Evolutionary conservation across 2,888 invertebrate genomes (phyloP).

Genomic region (Eustalomyia histrio): DNA sequence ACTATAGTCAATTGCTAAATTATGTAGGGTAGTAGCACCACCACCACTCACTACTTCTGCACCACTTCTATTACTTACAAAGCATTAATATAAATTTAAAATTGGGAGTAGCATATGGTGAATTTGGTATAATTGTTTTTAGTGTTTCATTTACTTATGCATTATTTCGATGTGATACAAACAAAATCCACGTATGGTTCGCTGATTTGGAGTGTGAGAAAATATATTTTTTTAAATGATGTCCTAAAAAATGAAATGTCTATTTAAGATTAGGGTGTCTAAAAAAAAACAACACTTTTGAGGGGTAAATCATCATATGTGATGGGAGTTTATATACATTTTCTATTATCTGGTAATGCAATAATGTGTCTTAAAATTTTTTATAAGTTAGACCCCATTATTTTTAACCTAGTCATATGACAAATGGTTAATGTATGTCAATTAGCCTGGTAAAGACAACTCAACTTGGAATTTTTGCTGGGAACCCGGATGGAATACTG

Average conservation of each 20-base stretch:
- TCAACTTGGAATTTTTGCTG: too few species aligned
- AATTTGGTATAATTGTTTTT: slow-evolving; percentile 3
- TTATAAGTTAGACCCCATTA: too few species aligned
- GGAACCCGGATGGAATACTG: too few species aligned
- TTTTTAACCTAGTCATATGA: too few species aligned
- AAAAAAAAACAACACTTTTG: too few species aligned
- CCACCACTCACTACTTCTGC: too few species aligned
- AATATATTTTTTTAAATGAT: slow-evolving; percentile 1
- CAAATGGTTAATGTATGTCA: too few species aligned
- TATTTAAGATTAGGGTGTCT: not conserved
- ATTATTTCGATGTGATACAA: not conserved
- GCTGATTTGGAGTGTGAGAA: slow-evolving; percentile 44
- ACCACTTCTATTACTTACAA: not conserved
- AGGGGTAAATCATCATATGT: too few species aligned
- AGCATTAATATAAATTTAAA: not conserved
- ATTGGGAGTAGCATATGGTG: slow-evolving; percentile 34
- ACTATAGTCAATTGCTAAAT: slow-evolving; percentile 44
- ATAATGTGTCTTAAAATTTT: too few species aligned
- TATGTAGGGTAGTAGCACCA: slow-evolving; percentile 43
- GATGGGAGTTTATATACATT: too few species aligned
- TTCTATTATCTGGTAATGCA: too few species aligned
- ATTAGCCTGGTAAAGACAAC: too few species aligned
- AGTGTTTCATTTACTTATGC: not conserved
- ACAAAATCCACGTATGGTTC: slow-evolving; percentile 31
- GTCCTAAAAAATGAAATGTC: not conserved